Evolutionary conservation across 2,113 vertebrate species (phyloP).

Genomic region (Oryzias woworae): DNA sequence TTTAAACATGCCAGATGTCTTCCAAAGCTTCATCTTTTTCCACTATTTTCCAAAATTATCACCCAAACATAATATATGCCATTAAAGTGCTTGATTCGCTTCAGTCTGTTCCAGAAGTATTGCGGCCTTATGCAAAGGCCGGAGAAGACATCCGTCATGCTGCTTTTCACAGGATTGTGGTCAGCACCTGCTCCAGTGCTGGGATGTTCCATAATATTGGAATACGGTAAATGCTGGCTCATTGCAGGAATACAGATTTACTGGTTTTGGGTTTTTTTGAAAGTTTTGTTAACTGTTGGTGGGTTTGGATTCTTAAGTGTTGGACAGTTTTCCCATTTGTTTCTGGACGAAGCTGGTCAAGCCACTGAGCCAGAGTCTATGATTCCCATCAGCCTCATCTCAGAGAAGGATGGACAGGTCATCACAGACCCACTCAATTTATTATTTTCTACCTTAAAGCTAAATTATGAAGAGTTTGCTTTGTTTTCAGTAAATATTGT

Average conservation of each 20-base stretch:
- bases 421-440: neutral
- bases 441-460: too few relatives aligned
- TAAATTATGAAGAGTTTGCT: neutral
- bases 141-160: slow-evolving; percentile 89
- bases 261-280: neutral
- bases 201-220: slow-evolving; percentile 88
- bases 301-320: slow-evolving; percentile 68
- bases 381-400: slow-evolving; percentile 89
- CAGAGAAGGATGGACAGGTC: slow-evolving; percentile 87
- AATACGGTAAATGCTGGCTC: slow-evolving; percentile 75
- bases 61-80: neutral
- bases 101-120: slow-evolving; percentile 81
- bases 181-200: slow-evolving; percentile 90
- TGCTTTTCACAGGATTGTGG: slow-evolving; percentile 85
- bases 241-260: neutral
- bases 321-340: slow-evolving; percentile 93
- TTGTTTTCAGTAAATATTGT: neutral
- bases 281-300: neutral
- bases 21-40: neutral
- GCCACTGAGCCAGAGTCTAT: slow-evolving; percentile 92
- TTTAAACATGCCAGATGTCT: neutral
- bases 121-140: slow-evolving; percentile 83
- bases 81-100: neutral
- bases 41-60: slow-evolving; percentile 4
- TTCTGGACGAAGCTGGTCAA: slow-evolving; percentile 95